Base-by-base conservation (phyloP, 2,797 vertebrate species). In the Valencia hispanica region DNA sequence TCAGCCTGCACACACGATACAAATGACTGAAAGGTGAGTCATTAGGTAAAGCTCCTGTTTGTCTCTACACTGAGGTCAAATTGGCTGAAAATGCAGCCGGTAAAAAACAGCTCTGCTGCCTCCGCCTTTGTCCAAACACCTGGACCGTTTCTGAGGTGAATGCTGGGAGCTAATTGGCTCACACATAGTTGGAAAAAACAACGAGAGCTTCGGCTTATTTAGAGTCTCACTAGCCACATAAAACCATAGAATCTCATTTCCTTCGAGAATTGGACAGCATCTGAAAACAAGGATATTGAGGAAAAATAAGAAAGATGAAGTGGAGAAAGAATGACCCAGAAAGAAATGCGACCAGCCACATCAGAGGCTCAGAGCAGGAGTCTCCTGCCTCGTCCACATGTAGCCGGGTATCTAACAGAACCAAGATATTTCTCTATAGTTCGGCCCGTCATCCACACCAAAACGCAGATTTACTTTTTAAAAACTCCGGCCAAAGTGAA, bases 21-120 rank as follows among this genome's bases (percentile, higher is more conserved):
- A 43, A 9, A 43, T 47, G 45, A 15, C 25, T 55, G 53, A 55
- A 55, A 27, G 53, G 53, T 55, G 53, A 25, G 78, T 78, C 77
- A 70, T 78, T 76, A 78, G 41, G 36, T 0, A n/a, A 69, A 84
- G 75, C 72, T 57, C 27, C 70, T 77, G 79, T 70, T 73, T 76
- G 70, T 72, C 61, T 32, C 1, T 1, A 25, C 3, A 9, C 18
- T 1, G 5, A 34, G 53, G 18, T 77, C 76, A 72, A 68, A 36
- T 39, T 61, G 61, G 2, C 68, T 74, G 61, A 5, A 78, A 74
- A 51, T 22, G 57, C 25, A 2, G 12, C 71, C 72, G 55, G 48
- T 12, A 39, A 70, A 76, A n/a, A 53, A 0, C 39, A 32, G 34
- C 34, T 30, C 20, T 45, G 22, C 15, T 4, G n/a, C 10, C n/a